Evolutionary conservation across 2,888 invertebrate genomes (phyloP).

Genomic region (Patella depressa): DNA sequence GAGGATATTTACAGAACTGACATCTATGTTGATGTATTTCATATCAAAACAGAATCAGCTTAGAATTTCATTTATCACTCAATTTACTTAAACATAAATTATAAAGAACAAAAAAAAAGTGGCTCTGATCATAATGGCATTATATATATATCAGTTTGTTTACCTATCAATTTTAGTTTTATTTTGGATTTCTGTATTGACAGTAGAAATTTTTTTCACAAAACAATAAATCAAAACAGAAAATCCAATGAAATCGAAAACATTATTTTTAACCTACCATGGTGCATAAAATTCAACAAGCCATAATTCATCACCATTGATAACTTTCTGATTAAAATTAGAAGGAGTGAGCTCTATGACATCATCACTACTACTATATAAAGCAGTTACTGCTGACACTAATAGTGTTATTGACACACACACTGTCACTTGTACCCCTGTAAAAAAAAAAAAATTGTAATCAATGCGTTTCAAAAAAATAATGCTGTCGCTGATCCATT

Average conservation of each 20-base stretch:
- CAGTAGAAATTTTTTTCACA: background rate
- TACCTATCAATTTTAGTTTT: background rate
- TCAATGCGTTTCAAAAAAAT: background rate
- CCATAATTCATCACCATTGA: constrained; percentile 90
- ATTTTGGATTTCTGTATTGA: background rate
- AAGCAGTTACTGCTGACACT: constrained; percentile 37
- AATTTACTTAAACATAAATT: too few species aligned
- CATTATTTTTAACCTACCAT: constrained; percentile 80
- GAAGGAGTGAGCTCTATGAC: constrained; percentile 88
- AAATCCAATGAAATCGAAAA: too few species aligned
- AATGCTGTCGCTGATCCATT: too few species aligned
- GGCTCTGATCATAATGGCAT: too few species aligned
- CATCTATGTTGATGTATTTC: too few species aligned
- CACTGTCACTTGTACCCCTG: background rate
- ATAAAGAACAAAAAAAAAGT: too few species aligned
- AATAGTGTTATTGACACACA: constrained; percentile 23
- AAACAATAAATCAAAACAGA: background rate
- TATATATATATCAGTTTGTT: background rate
- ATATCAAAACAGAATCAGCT: too few species aligned
- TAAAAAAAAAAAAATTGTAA: background rate
- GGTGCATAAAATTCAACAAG: constrained; percentile 96
- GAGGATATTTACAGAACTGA: too few species aligned
- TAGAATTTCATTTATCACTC: too few species aligned
- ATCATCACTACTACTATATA: constrained; percentile 72
- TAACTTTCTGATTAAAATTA: constrained; percentile 89